Base-by-base conservation (phyloP, 2,888 invertebrate genomes). In the Scaptomyza cyrtandrae region DNA sequence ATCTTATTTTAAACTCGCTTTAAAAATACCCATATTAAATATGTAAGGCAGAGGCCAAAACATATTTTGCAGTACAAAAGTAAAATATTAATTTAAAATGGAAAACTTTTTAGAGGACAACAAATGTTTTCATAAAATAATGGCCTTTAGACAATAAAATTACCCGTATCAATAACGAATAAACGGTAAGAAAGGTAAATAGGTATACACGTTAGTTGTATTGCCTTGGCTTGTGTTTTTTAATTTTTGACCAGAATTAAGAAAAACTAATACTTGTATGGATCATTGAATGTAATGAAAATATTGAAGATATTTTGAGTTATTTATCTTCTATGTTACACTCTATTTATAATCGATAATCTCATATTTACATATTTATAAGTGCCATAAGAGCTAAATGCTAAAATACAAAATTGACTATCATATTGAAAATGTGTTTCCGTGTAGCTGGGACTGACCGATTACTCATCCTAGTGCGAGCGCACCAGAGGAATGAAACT, bases 361-460 rank as follows among this genome's bases (percentile, higher is more conserved):
- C 90, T 90, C 90, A 90, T 88, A 88, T 86, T 16, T 31, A 48
- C 14, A 31, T 16, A 61, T 74, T 80, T 70, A 66, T 60, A 87
- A 89, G 90, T 90, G 90, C 90, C 90, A 90, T 90, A 84, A 80
- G 66, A 73, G 53, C 60, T 60, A 57, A 68, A 64, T 71, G 69
- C 46, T 82, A 67, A 81, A 78, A 72, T 77, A 80, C 49, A 83
- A 83, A 79, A 55, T 57, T 69, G 43, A 79, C 45, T 65, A 61
- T 73, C 52, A 69, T 37, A 59, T 48, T 1, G 57, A 48, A 54
- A 56, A 27, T 62, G 29, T 62, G 54, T 71, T 71, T 59, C 16
- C 33, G 58, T 71, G 7, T 49, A 45, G n/a, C 13, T 50, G 55
- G 48, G 57, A 33, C 49, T 64, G 54, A 71, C 48, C 61, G 41